These are phyloP conservation scores for Platorchestia sp. DNA, from an alignment of 1,140 invertebrate genomes.

Conservation along the genomic window DNA sequence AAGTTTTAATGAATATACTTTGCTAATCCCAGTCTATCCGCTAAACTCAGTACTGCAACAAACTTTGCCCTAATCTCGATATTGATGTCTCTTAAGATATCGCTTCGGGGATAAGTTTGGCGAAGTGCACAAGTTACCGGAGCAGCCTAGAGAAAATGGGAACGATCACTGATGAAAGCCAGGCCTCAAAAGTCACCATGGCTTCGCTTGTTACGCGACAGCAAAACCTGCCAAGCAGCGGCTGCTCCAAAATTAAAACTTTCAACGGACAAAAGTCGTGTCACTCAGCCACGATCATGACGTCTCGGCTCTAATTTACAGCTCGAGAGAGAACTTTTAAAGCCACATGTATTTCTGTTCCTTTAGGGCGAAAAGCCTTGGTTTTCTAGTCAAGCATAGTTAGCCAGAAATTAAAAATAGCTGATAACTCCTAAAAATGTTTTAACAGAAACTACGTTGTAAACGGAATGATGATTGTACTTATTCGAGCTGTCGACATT, in stretches of 20 bases:
- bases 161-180: constrained; percentile 12
- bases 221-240: background rate
- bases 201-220: constrained; percentile 2
- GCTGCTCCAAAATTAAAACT: constrained; percentile 1
- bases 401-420: background rate
- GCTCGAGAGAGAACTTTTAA: background rate
- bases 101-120: background rate
- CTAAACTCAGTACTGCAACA: constrained; percentile 25
- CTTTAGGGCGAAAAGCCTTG: background rate
- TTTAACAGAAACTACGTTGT: background rate
- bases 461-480: background rate
- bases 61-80: constrained; percentile 48
- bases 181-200: background rate
- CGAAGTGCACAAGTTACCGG: background rate
- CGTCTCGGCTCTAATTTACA: background rate
- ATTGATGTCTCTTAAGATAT: constrained; percentile 53
- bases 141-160: background rate
- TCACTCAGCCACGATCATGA: constrained; percentile 21
- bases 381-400: background rate
- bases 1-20: constrained; percentile 56
- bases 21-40: constrained; percentile 46
- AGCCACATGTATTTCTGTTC: background rate
- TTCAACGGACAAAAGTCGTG: background rate
- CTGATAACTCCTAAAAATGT: background rate
- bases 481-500: background rate